Evolutionary conservation across 2,888 invertebrate genomes (phyloP), one percentile per base, ranked within the genome.

Genomic region (Chloroclysta siterata): DNA sequence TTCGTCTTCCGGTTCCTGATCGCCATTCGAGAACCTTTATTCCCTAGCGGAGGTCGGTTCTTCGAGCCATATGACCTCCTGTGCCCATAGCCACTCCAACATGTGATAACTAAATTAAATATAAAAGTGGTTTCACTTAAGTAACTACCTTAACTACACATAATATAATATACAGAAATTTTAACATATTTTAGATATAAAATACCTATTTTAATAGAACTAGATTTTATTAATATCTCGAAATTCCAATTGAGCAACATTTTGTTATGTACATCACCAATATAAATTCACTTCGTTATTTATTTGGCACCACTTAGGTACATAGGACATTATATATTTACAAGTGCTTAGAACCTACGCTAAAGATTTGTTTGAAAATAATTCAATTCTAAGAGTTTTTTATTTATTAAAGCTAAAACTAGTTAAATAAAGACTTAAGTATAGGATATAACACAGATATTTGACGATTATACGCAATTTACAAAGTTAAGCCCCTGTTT

Each of bases 251-350:
- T 88, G 87, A 87, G 87, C 87, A 88, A 87, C 74, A 82, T 84
- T 83, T 80, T 70, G 72, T 75, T 70, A 72, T 76, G 70, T 79
- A 78, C 73, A 76, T 17, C 54, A 70, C 80, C 83, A 80, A 84
- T 78, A 60, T 39, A 60, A 58, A 42, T 33, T 54, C 53, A 57
- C 68, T 29, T 60, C 56, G 10, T 11, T 60, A 56, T 63, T 60
- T 77, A 80, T 81, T 89, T 89, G 89, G 90, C 90, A 88, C 89
- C 90, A 77, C 71, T 86, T 87, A 90, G 91, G 91, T 90, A 90
- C 90, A 84, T 83, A 75, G 84, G 89, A 87, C 87, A 85, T 83
- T 53, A 73, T 72, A 78, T 82, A 83, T 86, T 71, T 83, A 85
- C 84, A 87, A 75, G 42, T 62, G 52, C 61, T 66, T 65, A 67